Evolutionary conservation across 2,113 vertebrate species (phyloP), one percentile per base, ranked within the genome.

Genomic region (Sprattus sprattus): DNA sequence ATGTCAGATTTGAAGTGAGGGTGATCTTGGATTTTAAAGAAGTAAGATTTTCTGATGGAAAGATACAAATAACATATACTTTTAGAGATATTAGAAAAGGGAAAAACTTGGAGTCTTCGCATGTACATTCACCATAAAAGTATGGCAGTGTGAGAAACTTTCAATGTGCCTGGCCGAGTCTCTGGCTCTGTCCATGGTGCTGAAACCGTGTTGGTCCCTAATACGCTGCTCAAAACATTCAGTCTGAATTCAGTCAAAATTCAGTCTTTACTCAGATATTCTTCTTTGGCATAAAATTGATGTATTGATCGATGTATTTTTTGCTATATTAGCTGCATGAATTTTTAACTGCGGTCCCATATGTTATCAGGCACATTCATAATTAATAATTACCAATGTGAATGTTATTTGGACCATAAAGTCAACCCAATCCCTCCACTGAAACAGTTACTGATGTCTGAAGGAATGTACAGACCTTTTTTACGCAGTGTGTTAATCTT

Each of bases 251-350:
- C 39, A 39, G 39, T 39, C 39, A 39, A 39, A 39, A 39, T 39
- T 39, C 39, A 39, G 39, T 39, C 71, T 81, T 84, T 52, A 54
- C 78, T 83, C 64, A 32, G 44, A 67, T 6, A 32, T 13, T 5
- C 50, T 75, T 81, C 46, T 78, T 10, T n/a, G 39, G 50, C 52
- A 28, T 22, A 46, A 44, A 52, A 81, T 46, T 83, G 32, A 84
- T 86, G 44, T 32, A 86, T 85, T 82, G 88, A 86, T 88, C 60
- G 81, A 82, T 75, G 82, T 78, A 81, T 84, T 85, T 80, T 82
- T 82, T 60, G 57, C 78, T 81, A 81, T 84, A 86, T 86, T 82
- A 84, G 71, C 46, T 57, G 45, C 85, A 88, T 86, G 45, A 88
- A 86, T 25, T 84, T 84, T 88, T 85, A 46, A 88, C 15, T 16